Percentiles rank a stretch among this genome's conserved stretches.
These are phyloP conservation scores for Lithophane semibrunnea DNA, from an alignment of 2,888 invertebrate genomes.

Conservation along the genomic window DNA sequence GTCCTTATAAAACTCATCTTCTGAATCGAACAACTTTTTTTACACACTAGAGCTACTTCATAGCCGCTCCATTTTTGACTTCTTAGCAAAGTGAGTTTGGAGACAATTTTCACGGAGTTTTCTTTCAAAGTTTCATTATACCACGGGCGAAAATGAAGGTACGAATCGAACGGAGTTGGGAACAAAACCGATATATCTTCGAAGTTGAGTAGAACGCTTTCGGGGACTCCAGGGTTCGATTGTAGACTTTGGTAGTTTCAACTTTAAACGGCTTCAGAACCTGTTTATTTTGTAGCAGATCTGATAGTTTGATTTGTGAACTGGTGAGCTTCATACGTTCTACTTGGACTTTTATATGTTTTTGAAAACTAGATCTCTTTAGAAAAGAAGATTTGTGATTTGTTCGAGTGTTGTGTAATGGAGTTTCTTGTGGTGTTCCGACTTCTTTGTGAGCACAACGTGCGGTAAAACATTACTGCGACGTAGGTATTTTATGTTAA, in stretches of 20 bases:
- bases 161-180: constrained; percentile 74
- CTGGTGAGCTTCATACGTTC: constrained; percentile 53
- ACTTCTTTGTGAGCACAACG: constrained; percentile 6
- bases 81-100: constrained; percentile 65
- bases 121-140: constrained; percentile 75
- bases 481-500: not conserved
- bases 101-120: constrained; percentile 68
- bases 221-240: constrained; percentile 65
- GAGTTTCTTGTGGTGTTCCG: constrained; percentile 2
- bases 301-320: constrained; percentile 67
- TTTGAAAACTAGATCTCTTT: constrained; percentile 51
- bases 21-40: constrained; percentile 55
- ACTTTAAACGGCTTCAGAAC: constrained; percentile 76
- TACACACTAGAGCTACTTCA: constrained; percentile 54
- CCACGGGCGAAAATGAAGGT: constrained; percentile 74
- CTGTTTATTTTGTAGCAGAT: constrained; percentile 66
- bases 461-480: not conserved
- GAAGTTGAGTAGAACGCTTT: constrained; percentile 70
- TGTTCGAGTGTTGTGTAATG: constrained; percentile 23
- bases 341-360: constrained; percentile 48
- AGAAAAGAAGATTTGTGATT: constrained; percentile 12
- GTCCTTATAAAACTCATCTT: constrained; percentile 36
- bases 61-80: constrained; percentile 64
- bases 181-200: constrained; percentile 84
- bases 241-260: constrained; percentile 75